Percentiles rank a stretch among this genome's conserved stretches.
Conservation (phyloP, 2,797 vertebrate species). For the Crocodylus rhombifer region DNA sequence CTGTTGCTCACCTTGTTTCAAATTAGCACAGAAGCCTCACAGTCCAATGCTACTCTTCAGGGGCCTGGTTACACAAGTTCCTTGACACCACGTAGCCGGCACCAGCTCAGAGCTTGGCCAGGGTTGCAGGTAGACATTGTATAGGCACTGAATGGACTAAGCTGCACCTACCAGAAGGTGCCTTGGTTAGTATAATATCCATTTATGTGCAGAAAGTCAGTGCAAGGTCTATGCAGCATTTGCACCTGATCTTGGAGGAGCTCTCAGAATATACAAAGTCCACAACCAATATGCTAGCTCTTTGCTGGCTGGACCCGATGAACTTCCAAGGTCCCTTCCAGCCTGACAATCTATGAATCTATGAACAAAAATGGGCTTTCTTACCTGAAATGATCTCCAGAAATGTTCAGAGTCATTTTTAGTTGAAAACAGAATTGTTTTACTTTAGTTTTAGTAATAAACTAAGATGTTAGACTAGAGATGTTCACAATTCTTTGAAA, state of each 20-base stretch:
- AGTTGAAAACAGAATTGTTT: neutral
- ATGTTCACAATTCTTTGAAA: neutral
- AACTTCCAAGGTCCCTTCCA: too few relatives aligned
- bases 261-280: neutral
- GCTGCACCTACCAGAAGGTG: fast-evolving
- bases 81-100: neutral
- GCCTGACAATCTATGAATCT: too few relatives aligned
- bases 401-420: neutral
- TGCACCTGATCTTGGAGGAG: neutral
- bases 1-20: slow-evolving; percentile 65
- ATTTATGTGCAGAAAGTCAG: neutral
- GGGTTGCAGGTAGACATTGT: neutral
- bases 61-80: neutral
- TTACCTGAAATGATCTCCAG: neutral
- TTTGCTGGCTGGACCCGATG: too few relatives aligned
- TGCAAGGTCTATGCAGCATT: fast-evolving
- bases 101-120: fast-evolving
- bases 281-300: neutral
- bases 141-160: neutral
- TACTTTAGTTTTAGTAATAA: neutral
- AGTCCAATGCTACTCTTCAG: slow-evolving; percentile 32
- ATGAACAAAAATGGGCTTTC: too few relatives aligned
- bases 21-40: slow-evolving; percentile 63
- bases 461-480: neutral
- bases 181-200: neutral